These are phyloP conservation scores for Noctuana brunneofusca DNA, from an alignment of 2,888 invertebrate genomes.

Conservation along the genomic window DNA sequence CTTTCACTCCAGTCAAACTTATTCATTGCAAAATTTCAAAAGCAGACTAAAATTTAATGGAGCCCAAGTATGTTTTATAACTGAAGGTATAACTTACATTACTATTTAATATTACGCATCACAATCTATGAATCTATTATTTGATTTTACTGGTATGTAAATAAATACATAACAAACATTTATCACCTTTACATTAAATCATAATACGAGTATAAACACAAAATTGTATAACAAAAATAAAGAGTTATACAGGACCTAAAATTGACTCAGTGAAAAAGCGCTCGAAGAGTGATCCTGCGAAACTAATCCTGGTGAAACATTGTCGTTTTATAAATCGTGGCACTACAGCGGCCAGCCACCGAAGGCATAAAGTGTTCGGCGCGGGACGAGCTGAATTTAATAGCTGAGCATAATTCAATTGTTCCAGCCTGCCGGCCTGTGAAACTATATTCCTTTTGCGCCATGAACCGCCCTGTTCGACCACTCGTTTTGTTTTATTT, in stretches of 20 bases:
- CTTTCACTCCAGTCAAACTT: conserved; percentile 3
- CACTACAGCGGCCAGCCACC: conserved; percentile 52
- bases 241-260: too few relatives aligned
- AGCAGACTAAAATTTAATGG: not conserved
- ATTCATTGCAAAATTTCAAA: conserved; percentile 8
- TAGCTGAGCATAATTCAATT: conserved; percentile 74
- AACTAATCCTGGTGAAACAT: conserved; percentile 33
- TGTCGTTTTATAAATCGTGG: conserved; percentile 48
- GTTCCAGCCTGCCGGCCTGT: conserved; percentile 66
- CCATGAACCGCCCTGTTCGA: conserved; percentile 45
- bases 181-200: too few relatives aligned
- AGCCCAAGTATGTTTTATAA: not conserved
- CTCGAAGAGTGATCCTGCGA: conserved; percentile 9
- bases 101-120: too few relatives aligned
- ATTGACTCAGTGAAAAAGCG: not conserved
- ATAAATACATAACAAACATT: not conserved
- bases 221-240: too few relatives aligned
- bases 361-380: conserved; percentile 52
- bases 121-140: too few relatives aligned
- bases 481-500: conserved; percentile 40
- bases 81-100: too few relatives aligned
- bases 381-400: conserved; percentile 57
- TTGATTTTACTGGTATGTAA: too few relatives aligned
- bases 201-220: too few relatives aligned
- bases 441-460: conserved; percentile 67